phyloP scores from a whole-genome alignment of 2,797 vertebrate genomes.

The Thamnophis elegans region DNA sequence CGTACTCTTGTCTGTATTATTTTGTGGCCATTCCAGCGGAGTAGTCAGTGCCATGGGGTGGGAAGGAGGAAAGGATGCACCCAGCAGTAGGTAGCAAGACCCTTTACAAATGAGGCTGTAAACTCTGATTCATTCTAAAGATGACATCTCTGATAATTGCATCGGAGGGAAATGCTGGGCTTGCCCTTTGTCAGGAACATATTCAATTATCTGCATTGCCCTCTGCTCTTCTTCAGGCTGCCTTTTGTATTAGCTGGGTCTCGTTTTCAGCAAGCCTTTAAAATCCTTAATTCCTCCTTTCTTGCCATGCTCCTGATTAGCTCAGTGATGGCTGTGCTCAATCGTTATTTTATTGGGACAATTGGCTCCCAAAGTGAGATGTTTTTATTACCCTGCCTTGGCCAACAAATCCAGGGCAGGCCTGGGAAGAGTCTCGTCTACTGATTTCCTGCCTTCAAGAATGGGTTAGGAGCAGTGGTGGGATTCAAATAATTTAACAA shows the following conservation, averaged over 20 bases:
- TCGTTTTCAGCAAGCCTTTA: conserved; percentile 56
- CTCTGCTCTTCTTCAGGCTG: conserved; percentile 45
- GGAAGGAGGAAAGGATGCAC: not conserved
- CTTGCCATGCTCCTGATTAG: conserved; percentile 57
- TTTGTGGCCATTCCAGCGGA: conserved; percentile 27
- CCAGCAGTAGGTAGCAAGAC: conserved; percentile 7
- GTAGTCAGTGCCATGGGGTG: conserved; percentile 1
- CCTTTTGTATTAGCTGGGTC: conserved; percentile 47
- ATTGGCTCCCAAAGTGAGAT: conserved; percentile 26
- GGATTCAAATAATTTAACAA: too few relatives aligned
- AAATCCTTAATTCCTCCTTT: conserved; percentile 50
- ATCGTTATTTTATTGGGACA: conserved; percentile 51
- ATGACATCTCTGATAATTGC: conserved; percentile 60
- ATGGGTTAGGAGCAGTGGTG: not conserved
- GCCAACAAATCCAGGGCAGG: not conserved
- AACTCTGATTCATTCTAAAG: conserved; percentile 53
- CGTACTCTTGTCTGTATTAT: conserved; percentile 31
- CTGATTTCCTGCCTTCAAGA: conserved; percentile 56
- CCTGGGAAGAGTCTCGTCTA: conserved; percentile 51
- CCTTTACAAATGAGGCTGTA: conserved; percentile 59
- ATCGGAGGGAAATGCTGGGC: conserved; percentile 54
- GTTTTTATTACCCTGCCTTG: conserved; percentile 57
- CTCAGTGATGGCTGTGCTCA: conserved; percentile 44
- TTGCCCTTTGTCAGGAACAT: conserved; percentile 58
- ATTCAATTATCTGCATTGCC: conserved; percentile 62